Conservation (phyloP, 2,888 invertebrate genomes). For the Dilophus febrilis region DNA sequence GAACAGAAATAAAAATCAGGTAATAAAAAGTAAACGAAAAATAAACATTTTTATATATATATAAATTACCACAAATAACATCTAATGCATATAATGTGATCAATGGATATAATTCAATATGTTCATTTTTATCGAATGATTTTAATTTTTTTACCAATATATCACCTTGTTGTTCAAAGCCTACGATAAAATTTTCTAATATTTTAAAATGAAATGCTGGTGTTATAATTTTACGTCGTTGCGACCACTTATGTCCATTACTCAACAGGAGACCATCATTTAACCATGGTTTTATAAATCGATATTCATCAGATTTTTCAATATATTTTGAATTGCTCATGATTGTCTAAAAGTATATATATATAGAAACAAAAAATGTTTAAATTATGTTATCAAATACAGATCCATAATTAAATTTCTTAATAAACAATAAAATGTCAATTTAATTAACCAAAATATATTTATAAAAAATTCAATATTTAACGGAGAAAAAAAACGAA, state of each 20-base stretch:
- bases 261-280: constrained; percentile 39
- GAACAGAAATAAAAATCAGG: no score
- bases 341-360: constrained; percentile 27
- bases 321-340: constrained; percentile 20
- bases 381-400: no score
- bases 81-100: constrained; percentile 42
- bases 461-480: no score
- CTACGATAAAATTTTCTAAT: constrained; percentile 50
- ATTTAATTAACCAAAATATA: no score
- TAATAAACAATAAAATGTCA: no score
- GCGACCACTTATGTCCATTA: constrained; percentile 36
- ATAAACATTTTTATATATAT: constrained; percentile 13
- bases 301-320: constrained; percentile 37
- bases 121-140: constrained; percentile 19
- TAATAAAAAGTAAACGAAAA: no score
- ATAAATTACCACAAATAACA: constrained; percentile 39
- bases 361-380: no score
- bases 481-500: no score
- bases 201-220: constrained; percentile 70
- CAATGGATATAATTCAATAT: constrained; percentile 42
- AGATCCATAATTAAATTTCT: neutral
- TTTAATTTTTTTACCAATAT: constrained; percentile 37
- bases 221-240: constrained; percentile 51
- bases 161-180: constrained; percentile 45
- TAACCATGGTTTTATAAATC: constrained; percentile 33